These are phyloP conservation scores for Trichopoda pennipes DNA, from an alignment of 2,888 invertebrate genomes.

Conservation along the genomic window DNA sequence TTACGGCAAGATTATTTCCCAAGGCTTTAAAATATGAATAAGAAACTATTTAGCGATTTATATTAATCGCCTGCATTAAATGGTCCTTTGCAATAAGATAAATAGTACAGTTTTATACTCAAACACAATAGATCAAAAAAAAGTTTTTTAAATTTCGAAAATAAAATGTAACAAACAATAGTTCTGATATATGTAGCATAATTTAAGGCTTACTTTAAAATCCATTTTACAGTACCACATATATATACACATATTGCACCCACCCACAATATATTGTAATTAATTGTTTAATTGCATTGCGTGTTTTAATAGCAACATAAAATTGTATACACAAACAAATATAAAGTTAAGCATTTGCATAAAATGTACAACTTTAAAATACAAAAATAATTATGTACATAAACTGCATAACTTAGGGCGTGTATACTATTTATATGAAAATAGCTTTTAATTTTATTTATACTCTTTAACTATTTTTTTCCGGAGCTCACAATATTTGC, in stretches of 20 bases:
- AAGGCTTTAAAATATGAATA: too few relatives aligned
- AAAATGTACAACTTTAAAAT: slow-evolving; percentile 24
- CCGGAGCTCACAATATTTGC: slow-evolving; percentile 22
- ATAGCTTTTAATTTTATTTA: slow-evolving; percentile 51
- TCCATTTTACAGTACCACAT: background rate
- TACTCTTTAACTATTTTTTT: slow-evolving; percentile 2
- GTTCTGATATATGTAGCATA: background rate
- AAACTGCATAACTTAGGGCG: slow-evolving; percentile 59
- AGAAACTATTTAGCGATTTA: too few relatives aligned
- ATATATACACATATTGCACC: background rate
- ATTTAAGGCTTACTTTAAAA: background rate
- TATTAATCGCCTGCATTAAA: too few relatives aligned
- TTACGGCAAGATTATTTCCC: too few relatives aligned
- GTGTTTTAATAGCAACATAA: slow-evolving; percentile 58
- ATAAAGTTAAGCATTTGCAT: too few relatives aligned
- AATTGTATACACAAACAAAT: background rate
- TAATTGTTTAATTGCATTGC: slow-evolving; percentile 65
- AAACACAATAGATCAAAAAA: too few relatives aligned
- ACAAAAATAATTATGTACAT: slow-evolving; percentile 25
- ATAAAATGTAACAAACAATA: too few relatives aligned
- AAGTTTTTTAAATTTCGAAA: too few relatives aligned
- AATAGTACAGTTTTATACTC: too few relatives aligned
- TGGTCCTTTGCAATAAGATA: too few relatives aligned
- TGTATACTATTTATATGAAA: slow-evolving; percentile 31
- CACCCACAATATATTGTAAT: slow-evolving; percentile 35